Base-by-base conservation (phyloP, 2,888 invertebrate genomes). In the Lasioglossum calceatum region DNA sequence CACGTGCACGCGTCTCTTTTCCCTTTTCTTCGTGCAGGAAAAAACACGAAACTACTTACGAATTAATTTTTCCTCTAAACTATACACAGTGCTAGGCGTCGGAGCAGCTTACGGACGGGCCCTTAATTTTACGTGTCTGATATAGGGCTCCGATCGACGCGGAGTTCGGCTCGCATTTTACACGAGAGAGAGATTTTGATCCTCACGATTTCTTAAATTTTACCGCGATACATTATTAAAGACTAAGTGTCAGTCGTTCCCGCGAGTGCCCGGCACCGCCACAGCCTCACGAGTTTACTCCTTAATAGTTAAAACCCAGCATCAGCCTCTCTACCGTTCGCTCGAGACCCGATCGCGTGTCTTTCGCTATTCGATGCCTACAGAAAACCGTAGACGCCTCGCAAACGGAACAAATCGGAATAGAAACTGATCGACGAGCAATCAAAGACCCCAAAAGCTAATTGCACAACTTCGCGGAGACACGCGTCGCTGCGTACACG, bases 181-280 rank as follows among this genome's bases (percentile, higher is more conserved):
- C 54, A 67, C 64, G 50, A 75, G 67, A 61, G 67, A 61, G 76
- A 14, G 77, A 80, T 39, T 82, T 77, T 78, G 50, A 71, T 71
- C 71, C 71, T 71, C 71, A 42, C 81, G 47, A 67, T 81, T 39
- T 39, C 78, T 80, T 77, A 80, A 77, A 36, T 39, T 23, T 70
- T 84, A 77, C 50, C 80, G 61, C 76, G 61, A 74, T 80, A 79
- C 71, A 76, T 84, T 89, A 64, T 58, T 64, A 86, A 89, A 89
- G 86, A 86, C 81, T 89, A 89, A 88, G 36, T 78, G 81, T 89
- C 90, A 89, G 89, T 90, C 89, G 79, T 80, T 85, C 87, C 90
- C 87, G 80, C 71, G 84, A 82, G 85, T 88, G 85, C 87, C 89
- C 87, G 73, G 73, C 82, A 79, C 76, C 89, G 77, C 71, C 83